Evolutionary conservation across 2,113 vertebrate genomes (phyloP).

Genomic region (Odontophorus gujanensis): DNA sequence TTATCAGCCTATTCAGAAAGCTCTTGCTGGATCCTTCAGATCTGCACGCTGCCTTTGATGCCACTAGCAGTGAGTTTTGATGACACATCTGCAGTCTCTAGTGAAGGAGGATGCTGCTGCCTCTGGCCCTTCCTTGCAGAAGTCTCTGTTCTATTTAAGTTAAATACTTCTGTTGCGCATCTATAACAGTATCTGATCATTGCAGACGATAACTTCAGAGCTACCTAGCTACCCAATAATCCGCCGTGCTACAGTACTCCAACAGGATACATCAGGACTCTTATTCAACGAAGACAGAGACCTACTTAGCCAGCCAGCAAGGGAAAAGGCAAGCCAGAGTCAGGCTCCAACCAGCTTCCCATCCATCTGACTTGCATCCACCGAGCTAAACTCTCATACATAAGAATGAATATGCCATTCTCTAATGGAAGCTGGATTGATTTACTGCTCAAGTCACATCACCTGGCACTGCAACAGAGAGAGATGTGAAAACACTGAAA

Average conservation of each 20-base stretch:
- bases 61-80: background rate
- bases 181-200: background rate
- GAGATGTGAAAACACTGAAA: background rate
- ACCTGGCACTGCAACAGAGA: background rate
- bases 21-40: conserved; percentile 22
- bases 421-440: conserved; percentile 10
- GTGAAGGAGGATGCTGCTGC: background rate
- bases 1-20: conserved; percentile 53
- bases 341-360: conserved; percentile 19
- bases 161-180: background rate
- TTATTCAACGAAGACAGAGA: background rate
- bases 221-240: background rate
- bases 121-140: background rate
- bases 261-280: background rate
- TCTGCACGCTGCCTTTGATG: conserved; percentile 30
- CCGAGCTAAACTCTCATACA: background rate
- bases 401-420: background rate
- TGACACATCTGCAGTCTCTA: background rate
- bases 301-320: background rate
- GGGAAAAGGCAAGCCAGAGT: background rate
- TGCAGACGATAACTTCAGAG: background rate
- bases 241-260: background rate
- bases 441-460: background rate
- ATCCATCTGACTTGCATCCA: background rate
- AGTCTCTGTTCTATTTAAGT: conserved; percentile 16